Conservation (phyloP, 2,113 vertebrate genomes). For the Tiliqua scincoides region DNA sequence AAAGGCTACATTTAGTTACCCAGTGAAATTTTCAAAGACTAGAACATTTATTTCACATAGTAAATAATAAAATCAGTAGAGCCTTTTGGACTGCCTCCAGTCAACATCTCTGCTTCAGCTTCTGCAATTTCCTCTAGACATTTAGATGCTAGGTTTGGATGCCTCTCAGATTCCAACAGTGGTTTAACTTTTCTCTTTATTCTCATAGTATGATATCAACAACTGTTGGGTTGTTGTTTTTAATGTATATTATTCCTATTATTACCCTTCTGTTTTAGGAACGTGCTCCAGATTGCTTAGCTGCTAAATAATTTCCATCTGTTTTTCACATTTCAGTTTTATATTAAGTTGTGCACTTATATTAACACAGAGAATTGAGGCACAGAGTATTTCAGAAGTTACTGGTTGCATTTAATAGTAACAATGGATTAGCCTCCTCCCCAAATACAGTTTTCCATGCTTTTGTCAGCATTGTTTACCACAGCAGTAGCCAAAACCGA, state of each 20-base stretch:
- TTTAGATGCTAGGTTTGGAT: neutral
- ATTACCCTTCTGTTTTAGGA: slow-evolving; percentile 44
- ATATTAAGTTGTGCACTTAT: slow-evolving; percentile 17
- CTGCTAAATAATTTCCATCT: slow-evolving; percentile 26
- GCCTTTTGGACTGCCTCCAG: neutral
- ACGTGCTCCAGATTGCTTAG: neutral
- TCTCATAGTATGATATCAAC: slow-evolving; percentile 15
- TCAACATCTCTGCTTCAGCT: neutral
- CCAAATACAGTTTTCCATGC: neutral
- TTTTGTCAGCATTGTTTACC: neutral
- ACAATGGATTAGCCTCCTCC: neutral
- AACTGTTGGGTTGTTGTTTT: slow-evolving; percentile 23
- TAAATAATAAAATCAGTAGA: neutral
- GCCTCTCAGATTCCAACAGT: neutral
- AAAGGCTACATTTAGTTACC: neutral
- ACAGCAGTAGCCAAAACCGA: slow-evolving; percentile 12
- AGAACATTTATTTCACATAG: neutral
- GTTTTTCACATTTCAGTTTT: slow-evolving; percentile 46
- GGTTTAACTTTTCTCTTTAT: slow-evolving; percentile 9
- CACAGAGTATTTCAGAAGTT: slow-evolving; percentile 36
- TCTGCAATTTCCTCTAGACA: neutral
- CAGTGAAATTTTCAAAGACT: neutral
- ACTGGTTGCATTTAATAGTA: slow-evolving; percentile 18
- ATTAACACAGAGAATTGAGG: slow-evolving; percentile 42
- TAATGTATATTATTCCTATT: slow-evolving; percentile 31